Evolutionary conservation across 2,888 invertebrate genomes (phyloP), one percentile per base, ranked within the genome.

Genomic region (Ectemnius cavifrons): DNA sequence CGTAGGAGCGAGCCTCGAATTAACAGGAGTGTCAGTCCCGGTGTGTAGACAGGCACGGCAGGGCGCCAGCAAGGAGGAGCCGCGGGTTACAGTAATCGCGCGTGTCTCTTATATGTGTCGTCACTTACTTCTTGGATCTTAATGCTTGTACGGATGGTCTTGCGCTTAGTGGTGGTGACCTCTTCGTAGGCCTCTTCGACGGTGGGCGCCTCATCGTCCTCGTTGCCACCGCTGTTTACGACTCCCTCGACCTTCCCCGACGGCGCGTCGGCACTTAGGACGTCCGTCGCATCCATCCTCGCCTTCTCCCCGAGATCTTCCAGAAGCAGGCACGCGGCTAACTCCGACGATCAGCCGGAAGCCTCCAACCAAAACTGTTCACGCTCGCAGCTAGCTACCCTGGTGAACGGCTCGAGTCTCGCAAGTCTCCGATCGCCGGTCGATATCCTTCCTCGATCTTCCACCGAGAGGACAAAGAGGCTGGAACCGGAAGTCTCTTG

Each of bases 171-270:
- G n/a, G 89, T 89, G n/a, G 90, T 91, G 73, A 91, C 89, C 81
- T 91, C 89, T 81, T 91, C 91, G 74, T 90, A 91, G 28, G 85
- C 88, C 73, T 91, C 91, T 73, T 89, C 89, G 67, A 91, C 87
- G 74, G 90, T 90, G 2, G 91, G 85, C 59, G 87, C 87, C 23
- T 80, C 85, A 63, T 88, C 86, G 74, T 85, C 83, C 59, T 85
- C 82, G 52, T 80, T 76, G 72, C 60, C 66, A 46, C 62, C 59
- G 56, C 45, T 69, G 46, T 65, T 67, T 14, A 71, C 49, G 46
- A 79, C 65, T n/a, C 71, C 73, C 23, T 67, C 78, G 45, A 65
- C 69, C 45, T 73, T 65, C 1, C 49, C 75, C 64, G 72, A 79
- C 69, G 76, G 23, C 61, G 67, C 67, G 77, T 78, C 75, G 70